Base-by-base conservation (phyloP, 1,140 invertebrate genomes). In the Euwallacea similis region DNA sequence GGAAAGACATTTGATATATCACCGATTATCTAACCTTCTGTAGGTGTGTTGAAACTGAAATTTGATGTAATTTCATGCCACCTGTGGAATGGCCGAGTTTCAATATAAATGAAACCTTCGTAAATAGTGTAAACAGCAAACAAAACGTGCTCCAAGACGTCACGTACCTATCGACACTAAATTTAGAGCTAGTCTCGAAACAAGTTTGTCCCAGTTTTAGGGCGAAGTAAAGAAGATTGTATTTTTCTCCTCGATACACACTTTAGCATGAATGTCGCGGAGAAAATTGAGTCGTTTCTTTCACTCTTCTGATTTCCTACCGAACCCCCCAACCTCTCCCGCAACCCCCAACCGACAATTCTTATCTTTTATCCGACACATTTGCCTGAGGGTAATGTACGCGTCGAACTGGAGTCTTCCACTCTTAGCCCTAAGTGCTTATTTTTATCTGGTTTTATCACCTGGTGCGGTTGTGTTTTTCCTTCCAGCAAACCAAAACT, bases 261-360 rank as follows among this genome's bases (percentile, higher is more conserved):
- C 16, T 66, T 66, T 42, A 44, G 7, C 15, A 8, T 43, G n/a
- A 66, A 66, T 42, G 53, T 56, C 10, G 11, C 41, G 54, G 54
- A 13, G 53, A 56, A 66, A 66, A 66, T 66, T 56, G 64, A 66
- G 50, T 66, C 64, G 64, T 66, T 66, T 56, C 64, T 66, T 66
- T 55, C 64, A 58, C 64, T 43, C 11, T 55, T 66, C 64, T 56
- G 64, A 66, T 66, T 66, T 56, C 53, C 64, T 9, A 16, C 47
- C 15, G 2, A 8, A 56, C 64, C 56, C 56, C 55, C 56, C 43
- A 42, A 41, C 59, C 41, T 0, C 47, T 13, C 13, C n/a, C n/a
- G n/a, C n/a, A n/a, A n/a, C n/a, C n/a, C 42, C 7, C 33, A 8
- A 65, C 7, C 54, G 64, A 42, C 50, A 66, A 66, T 41, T 42